Conservation (phyloP, 2,888 invertebrate species). For the Hydraecia micacea region DNA sequence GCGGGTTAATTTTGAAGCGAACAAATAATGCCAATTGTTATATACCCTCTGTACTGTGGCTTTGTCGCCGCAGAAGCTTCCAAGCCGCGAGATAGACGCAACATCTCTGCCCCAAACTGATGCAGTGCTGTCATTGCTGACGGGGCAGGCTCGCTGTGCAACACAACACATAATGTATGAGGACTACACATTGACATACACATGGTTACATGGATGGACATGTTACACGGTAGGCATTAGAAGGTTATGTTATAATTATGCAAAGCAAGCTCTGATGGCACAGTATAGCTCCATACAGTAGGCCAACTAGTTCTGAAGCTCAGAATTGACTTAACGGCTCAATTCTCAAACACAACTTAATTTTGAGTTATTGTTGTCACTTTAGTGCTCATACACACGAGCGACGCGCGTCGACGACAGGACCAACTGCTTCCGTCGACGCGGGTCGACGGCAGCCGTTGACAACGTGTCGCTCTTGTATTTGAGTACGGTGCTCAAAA, state of each 20-base stretch:
- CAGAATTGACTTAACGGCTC: not conserved
- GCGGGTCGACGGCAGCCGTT: not conserved
- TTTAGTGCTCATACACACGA: not conserved
- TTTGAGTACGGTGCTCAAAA: not conserved
- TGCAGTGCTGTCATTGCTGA: constrained; percentile 96
- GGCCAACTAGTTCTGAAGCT: not conserved
- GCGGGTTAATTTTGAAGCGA: constrained; percentile 73
- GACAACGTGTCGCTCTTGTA: not conserved
- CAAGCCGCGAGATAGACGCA: constrained; percentile 94
- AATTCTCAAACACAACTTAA: constrained; percentile 3
- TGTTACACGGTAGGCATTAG: constrained; percentile 48
- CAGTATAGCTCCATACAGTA: constrained; percentile 32
- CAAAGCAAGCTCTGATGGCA: constrained; percentile 57
- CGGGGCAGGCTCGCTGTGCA: constrained; percentile 93
- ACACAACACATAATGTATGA: constrained; percentile 84
- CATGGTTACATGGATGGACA: constrained; percentile 63
- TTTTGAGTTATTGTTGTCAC: not conserved
- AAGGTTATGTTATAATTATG: constrained; percentile 47
- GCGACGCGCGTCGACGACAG: not conserved
- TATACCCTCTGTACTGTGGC: constrained; percentile 87
- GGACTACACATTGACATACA: constrained; percentile 80
- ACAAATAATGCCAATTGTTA: constrained; percentile 83
- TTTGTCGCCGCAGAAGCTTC: constrained; percentile 92
- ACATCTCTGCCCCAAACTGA: constrained; percentile 96
- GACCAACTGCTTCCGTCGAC: not conserved